Percentiles rank a stretch among this genome's conserved stretches.
Conservation (phyloP, 2,888 invertebrate genomes). For the Tetranychus truncatus region DNA sequence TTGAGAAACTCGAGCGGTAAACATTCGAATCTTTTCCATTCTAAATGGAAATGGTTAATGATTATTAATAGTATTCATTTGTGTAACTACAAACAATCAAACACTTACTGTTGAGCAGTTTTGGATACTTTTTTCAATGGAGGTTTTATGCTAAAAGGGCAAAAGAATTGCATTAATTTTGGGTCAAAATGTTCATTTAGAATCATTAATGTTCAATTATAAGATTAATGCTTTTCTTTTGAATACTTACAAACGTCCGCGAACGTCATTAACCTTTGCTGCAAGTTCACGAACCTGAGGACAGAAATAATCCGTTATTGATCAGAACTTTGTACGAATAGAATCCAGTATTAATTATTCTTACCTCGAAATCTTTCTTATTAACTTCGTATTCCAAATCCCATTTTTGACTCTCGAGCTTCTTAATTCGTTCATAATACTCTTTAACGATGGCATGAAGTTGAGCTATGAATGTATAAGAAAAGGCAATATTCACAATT, state of each 20-base stretch:
- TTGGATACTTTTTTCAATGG: constrained; percentile 14
- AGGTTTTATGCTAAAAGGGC: constrained; percentile 7
- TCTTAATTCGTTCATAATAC: constrained; percentile 12
- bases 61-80: neutral
- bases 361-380: constrained; percentile 13
- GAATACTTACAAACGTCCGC: constrained; percentile 13
- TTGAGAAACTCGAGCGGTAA: constrained; percentile 12
- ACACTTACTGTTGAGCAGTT: constrained; percentile 11
- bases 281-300: constrained; percentile 13
- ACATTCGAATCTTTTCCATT: constrained; percentile 16
- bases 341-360: neutral
- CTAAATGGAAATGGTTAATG: neutral
- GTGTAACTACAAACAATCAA: neutral
- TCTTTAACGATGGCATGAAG: constrained; percentile 9
- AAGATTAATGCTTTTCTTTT: neutral
- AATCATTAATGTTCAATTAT: neutral
- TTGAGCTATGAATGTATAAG: neutral
- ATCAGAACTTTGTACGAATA: neutral
- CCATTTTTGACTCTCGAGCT: neutral
- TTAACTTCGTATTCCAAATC: constrained; percentile 13
- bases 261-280: constrained; percentile 11
- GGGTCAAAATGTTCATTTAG: neutral
- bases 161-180: neutral
- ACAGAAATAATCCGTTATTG: neutral
- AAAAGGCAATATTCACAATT: neutral